Conservation (phyloP, 2,797 vertebrate species). For the Xyrichtys novacula region DNA sequence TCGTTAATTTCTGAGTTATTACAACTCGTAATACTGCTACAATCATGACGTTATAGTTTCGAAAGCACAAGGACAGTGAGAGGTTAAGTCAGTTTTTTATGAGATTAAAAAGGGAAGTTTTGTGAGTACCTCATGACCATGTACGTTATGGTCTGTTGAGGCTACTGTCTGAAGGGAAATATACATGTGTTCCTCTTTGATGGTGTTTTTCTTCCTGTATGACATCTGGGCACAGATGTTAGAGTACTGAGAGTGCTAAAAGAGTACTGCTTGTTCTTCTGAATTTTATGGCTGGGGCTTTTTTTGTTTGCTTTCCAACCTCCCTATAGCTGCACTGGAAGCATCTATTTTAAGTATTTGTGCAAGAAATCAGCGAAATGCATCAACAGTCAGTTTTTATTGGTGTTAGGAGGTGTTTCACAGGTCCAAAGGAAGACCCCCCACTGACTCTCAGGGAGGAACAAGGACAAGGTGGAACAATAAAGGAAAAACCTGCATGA, state of each 20-base stretch:
- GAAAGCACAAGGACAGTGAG: background rate
- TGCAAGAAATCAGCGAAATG: too few species aligned
- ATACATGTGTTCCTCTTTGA: slow-evolving; percentile 17
- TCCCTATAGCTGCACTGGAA: background rate
- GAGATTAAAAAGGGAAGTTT: slow-evolving; percentile 19
- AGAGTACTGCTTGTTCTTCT: background rate
- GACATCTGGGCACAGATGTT: background rate
- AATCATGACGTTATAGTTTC: background rate
- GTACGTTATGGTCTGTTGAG: background rate
- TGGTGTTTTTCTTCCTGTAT: background rate
- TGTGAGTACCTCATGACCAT: slow-evolving; percentile 11
- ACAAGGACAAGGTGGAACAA: accelerated
- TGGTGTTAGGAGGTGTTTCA: too few species aligned
- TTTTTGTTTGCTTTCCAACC: background rate
- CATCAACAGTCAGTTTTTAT: too few species aligned
- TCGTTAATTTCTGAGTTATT: background rate
- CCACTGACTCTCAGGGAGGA: too few species aligned
- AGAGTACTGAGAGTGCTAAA: background rate
- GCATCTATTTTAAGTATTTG: too few species aligned
- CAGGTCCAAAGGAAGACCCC: too few species aligned
- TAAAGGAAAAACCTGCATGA: background rate
- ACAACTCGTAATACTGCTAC: background rate
- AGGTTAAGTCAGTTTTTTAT: background rate
- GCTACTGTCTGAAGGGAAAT: background rate
- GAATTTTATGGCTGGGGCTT: background rate